Percentiles rank a stretch among this genome's conserved stretches.
Conservation (phyloP, 2,888 invertebrate species). For the Lithophane semibrunnea region DNA sequence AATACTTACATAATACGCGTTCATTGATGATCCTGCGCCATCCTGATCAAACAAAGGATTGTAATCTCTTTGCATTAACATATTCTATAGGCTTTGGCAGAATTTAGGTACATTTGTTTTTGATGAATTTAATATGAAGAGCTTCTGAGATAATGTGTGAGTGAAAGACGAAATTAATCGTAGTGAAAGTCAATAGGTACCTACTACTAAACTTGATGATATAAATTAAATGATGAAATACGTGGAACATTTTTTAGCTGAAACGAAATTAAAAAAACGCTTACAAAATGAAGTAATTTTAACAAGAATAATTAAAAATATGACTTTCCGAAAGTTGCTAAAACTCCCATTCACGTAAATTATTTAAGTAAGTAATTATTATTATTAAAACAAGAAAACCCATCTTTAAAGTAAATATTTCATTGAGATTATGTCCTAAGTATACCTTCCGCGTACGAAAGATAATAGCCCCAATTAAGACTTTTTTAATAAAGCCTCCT, state of each 20-base stretch:
- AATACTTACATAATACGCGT: constrained; percentile 33
- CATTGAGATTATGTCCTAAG: constrained; percentile 26
- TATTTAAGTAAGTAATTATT: background rate
- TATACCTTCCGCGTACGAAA: constrained; percentile 31
- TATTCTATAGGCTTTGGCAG: constrained; percentile 9
- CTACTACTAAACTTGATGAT: background rate
- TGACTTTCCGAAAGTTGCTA: background rate
- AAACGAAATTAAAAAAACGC: background rate
- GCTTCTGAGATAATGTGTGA: background rate
- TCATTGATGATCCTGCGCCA: constrained; percentile 21
- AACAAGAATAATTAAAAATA: background rate
- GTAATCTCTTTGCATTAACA: constrained; percentile 28
- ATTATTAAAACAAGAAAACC: constrained; percentile 8
- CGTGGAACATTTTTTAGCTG: background rate
- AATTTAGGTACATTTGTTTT: constrained; percentile 12
- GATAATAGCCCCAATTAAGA: constrained; percentile 47
- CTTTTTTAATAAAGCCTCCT: constrained; percentile 48
- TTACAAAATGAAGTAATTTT: background rate
- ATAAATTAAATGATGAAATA: background rate
- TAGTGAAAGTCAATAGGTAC: background rate
- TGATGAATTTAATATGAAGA: constrained; percentile 11
- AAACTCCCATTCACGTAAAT: constrained; percentile 25
- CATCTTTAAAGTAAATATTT: constrained; percentile 35
- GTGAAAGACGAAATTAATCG: background rate
- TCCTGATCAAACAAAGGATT: constrained; percentile 48